Percentiles rank a stretch among this genome's conserved stretches.
These are phyloP conservation scores for Aulostomus chinensis DNA, from an alignment of 2,797 vertebrate genomes.

Conservation along the genomic window DNA sequence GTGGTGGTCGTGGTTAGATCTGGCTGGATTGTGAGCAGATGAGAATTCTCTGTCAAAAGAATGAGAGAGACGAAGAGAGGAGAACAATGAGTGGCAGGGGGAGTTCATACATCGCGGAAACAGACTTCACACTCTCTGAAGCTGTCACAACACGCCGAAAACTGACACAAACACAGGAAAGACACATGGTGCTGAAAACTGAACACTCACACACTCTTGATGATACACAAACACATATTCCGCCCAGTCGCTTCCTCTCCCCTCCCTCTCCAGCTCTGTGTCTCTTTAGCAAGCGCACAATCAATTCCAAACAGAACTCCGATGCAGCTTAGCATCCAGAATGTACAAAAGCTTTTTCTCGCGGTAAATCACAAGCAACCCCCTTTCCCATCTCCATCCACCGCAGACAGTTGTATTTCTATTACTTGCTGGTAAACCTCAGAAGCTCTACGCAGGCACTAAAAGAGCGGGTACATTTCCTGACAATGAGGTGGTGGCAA, in stretches of 20 bases:
- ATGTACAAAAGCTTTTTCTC: slow-evolving; percentile 61
- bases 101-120: slow-evolving; percentile 55
- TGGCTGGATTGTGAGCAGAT: slow-evolving; percentile 98
- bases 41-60: slow-evolving; percentile 87
- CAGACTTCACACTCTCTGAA: slow-evolving; percentile 65
- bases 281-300: slow-evolving; percentile 74
- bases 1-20: slow-evolving; percentile 96
- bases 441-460: slow-evolving; percentile 55
- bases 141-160: slow-evolving; percentile 59
- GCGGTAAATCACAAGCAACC: slow-evolving; percentile 64
- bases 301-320: slow-evolving; percentile 75
- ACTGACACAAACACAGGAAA: slow-evolving; percentile 60
- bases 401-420: slow-evolving; percentile 70
- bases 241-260: slow-evolving; percentile 59
- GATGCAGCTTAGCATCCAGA: slow-evolving; percentile 66
- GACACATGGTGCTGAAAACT: slow-evolving; percentile 66
- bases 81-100: slow-evolving; percentile 51
- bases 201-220: slow-evolving; percentile 43
- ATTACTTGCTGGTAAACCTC: slow-evolving; percentile 65
- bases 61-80: slow-evolving; percentile 22
- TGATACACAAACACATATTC: slow-evolving; percentile 66
- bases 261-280: slow-evolving; percentile 41
- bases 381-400: slow-evolving; percentile 62
- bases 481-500: slow-evolving; percentile 66
- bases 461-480: slow-evolving; percentile 66